Base-by-base conservation (phyloP, 1,140 invertebrate genomes). In the Branchinecta lynchi region DNA sequence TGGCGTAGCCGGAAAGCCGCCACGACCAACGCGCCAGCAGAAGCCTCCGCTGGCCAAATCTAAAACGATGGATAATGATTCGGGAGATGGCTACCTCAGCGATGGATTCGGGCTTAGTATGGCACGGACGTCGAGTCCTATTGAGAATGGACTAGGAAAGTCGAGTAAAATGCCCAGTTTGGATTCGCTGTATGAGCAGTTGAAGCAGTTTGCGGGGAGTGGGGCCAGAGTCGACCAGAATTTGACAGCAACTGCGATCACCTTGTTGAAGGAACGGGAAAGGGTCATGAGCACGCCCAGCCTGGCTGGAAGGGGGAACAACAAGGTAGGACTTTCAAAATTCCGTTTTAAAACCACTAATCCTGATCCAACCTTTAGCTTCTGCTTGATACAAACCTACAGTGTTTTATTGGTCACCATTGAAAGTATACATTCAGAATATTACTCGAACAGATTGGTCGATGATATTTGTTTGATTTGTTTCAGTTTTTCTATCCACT, bases 131-230 rank as follows among this genome's bases (percentile, higher is more conserved):
- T n/a, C 43, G 17, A 44, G 44, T 45, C 68, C 44, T 15, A 45
- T 43, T 15, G 66, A 44, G 70, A 68, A 32, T 20, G 17, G 10
- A 32, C 20, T 45, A 3, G 45, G 8, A 65, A 70, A 43, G 43
- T 20, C 43, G 21, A 71, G 44, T 65, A 71, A 71, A 45, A 51
- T 71, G 10, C 71, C 71, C 7, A 71, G 71, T 69, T 45, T 71
- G 45, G 71, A 71, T 45, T 71, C 71, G 65, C 71, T 71, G 7
- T 71, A 71, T 65, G 71, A 71, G 44, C 71, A 71, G 17, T 43
- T 71, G 15, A 71, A 71, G 45, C 43, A 60, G 21, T 66, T 71
- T 21, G 71, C 71, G 9, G 68, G 17, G 12, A 60, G 17, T 60
- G 51, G 51, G 12, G 51, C 51, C 17, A 60, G 17, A 60, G 51